Percentiles rank a stretch among this genome's conserved stretches.
phyloP scores from a whole-genome alignment of 2,113 vertebrate genomes.

The Antigone vipio region DNA sequence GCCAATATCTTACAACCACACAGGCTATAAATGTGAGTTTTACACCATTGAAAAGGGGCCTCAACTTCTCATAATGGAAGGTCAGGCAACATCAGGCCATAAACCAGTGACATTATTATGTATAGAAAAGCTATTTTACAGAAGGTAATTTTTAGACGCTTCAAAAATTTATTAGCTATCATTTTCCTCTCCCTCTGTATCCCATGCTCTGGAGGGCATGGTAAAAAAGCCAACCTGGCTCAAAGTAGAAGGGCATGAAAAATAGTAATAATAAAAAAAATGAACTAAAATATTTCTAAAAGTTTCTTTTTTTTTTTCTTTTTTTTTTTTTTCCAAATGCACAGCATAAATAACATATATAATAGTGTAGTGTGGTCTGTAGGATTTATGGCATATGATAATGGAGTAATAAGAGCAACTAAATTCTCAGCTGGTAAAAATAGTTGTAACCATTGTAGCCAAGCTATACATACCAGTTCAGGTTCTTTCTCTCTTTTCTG shows the following conservation, averaged over 20 bases:
- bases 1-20: background rate
- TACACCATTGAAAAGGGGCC: background rate
- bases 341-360: background rate
- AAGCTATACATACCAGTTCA: background rate
- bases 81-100: conserved; percentile 36
- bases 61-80: conserved; percentile 9
- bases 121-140: conserved; percentile 59
- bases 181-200: background rate
- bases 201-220: background rate
- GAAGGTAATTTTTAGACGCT: conserved; percentile 48
- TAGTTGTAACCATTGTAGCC: background rate
- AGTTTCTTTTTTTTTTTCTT: background rate
- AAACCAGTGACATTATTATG: conserved; percentile 49
- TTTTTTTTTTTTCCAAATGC: background rate
- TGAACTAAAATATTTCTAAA: background rate
- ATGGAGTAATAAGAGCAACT: background rate
- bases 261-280: conserved; percentile 3
- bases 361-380: background rate
- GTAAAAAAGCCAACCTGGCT: background rate
- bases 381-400: background rate
- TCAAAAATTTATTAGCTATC: conserved; percentile 55
- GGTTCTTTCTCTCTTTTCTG: background rate
- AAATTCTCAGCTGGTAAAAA: background rate
- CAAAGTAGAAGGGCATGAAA: background rate
- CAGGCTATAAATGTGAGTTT: conserved; percentile 10